phyloP scores from a whole-genome alignment of 2,797 vertebrate genomes.

The Propithecus perrieri region DNA sequence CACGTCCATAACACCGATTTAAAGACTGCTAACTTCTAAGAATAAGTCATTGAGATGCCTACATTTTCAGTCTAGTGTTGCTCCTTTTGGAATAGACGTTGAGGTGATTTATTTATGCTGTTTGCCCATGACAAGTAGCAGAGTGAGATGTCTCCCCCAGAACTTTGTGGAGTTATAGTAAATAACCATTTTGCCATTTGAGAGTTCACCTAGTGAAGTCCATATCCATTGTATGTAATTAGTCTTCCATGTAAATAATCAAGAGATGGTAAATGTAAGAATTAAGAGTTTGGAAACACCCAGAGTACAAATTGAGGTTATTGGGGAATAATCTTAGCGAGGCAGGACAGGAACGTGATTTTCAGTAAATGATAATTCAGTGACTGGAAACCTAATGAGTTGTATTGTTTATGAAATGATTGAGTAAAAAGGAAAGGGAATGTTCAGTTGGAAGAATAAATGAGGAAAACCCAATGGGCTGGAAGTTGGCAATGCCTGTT shows the following conservation, averaged over 20 bases:
- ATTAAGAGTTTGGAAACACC: conserved; percentile 12
- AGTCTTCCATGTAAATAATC: conserved; percentile 8
- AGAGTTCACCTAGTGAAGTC: conserved; percentile 29
- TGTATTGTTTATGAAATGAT: neutral
- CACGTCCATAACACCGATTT: neutral
- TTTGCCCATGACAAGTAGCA: neutral
- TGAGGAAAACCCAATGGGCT: neutral
- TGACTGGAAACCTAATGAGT: conserved; percentile 16
- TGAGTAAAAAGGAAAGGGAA: neutral
- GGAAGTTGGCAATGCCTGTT: neutral
- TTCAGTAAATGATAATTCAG: conserved; percentile 20
- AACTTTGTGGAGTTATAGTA: neutral
- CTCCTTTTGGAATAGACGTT: neutral
- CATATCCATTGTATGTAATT: conserved; percentile 1
- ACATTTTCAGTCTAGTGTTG: neutral
- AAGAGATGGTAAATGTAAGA: conserved; percentile 41
- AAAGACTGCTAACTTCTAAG: neutral
- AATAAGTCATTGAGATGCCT: neutral
- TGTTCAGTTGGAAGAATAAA: neutral
- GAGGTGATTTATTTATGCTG: neutral
- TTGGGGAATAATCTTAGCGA: neutral
- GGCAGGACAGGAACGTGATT: neutral
- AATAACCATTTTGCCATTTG: neutral
- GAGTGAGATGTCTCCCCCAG: neutral
- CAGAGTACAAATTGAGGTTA: conserved; percentile 10